Evolutionary conservation across 64 coral and sea anemone genomes (phyloP).

Genomic region (Montipora cactus): DNA sequence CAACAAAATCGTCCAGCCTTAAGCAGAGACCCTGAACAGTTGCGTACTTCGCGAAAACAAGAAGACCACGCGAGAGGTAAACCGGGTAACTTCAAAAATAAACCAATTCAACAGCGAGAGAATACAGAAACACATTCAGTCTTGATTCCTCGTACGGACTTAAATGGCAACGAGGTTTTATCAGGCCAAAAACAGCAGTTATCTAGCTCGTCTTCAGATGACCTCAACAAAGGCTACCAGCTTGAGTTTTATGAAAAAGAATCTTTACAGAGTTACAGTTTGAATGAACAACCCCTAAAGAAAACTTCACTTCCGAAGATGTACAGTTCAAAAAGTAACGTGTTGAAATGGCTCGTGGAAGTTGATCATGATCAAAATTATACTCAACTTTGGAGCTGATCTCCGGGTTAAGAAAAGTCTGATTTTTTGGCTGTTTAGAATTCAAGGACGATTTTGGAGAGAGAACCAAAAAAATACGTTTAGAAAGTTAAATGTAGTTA

Average conservation of each 20-base stretch:
- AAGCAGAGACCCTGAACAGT: not conserved
- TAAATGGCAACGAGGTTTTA: not conserved
- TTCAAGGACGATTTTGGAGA: too few species aligned
- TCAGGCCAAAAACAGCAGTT: not conserved
- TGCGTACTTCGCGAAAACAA: not conserved
- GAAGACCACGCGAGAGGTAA: not conserved
- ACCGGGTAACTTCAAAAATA: not conserved
- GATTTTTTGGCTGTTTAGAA: not conserved
- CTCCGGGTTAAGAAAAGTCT: not conserved
- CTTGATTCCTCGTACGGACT: not conserved
- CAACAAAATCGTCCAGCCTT: not conserved
- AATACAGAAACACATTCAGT: not conserved
- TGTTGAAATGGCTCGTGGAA: slow-evolving; percentile 21
- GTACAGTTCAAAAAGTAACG: not conserved
- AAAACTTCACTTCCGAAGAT: slow-evolving; percentile 1
- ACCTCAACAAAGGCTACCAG: not conserved
- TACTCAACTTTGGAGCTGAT: slow-evolving; percentile 13
- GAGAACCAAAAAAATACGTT: too few species aligned
- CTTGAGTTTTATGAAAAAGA: slow-evolving; percentile 5
- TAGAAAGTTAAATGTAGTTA: too few species aligned
- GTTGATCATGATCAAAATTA: not conserved
- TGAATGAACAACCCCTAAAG: not conserved
- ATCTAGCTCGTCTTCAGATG: not conserved
- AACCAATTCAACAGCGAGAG: not conserved
- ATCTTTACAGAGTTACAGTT: slow-evolving; percentile 33